A percentile compares a stretch with the other conserved stretches of the same genome.
Conservation (phyloP, 2,113 vertebrate species). For the Stigmatopora argus region DNA sequence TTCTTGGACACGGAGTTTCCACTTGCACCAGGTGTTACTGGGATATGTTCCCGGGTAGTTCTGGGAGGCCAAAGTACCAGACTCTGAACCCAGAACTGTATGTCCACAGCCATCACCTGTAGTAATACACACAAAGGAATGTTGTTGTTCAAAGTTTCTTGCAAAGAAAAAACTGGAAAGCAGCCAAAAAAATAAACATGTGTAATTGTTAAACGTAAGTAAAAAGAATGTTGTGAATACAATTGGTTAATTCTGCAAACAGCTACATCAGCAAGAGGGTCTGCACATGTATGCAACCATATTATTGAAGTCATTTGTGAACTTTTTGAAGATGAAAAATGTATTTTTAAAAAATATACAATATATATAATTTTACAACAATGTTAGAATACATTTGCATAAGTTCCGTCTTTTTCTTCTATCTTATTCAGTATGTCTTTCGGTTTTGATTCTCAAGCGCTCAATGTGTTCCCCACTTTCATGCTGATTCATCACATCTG, state of each 20-base stretch:
- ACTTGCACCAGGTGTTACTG: conserved; percentile 73
- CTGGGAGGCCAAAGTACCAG: conserved; percentile 78
- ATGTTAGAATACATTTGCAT: background rate
- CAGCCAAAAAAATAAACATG: background rate
- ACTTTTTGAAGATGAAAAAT: too few species aligned
- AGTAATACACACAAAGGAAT: conserved; percentile 6
- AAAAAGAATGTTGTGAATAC: too few species aligned
- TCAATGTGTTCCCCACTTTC: background rate
- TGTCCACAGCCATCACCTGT: conserved; percentile 82
- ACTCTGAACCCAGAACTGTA: conserved; percentile 67
- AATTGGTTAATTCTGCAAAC: too few species aligned
- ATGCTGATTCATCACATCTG: conserved; percentile 29
- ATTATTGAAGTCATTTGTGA: too few species aligned
- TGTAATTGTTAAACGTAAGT: too few species aligned
- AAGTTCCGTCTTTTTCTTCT: background rate
- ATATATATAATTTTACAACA: background rate
- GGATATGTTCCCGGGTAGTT: conserved; percentile 84
- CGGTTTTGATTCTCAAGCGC: background rate
- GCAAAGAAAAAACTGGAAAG: background rate
- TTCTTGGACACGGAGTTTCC: conserved; percentile 63
- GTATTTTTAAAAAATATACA: too few species aligned
- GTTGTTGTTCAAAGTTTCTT: background rate
- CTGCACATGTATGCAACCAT: too few species aligned
- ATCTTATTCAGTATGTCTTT: background rate
- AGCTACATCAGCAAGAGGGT: too few species aligned